Conservation (phyloP, 2,797 vertebrate species). For the Pelodytes ibericus region DNA sequence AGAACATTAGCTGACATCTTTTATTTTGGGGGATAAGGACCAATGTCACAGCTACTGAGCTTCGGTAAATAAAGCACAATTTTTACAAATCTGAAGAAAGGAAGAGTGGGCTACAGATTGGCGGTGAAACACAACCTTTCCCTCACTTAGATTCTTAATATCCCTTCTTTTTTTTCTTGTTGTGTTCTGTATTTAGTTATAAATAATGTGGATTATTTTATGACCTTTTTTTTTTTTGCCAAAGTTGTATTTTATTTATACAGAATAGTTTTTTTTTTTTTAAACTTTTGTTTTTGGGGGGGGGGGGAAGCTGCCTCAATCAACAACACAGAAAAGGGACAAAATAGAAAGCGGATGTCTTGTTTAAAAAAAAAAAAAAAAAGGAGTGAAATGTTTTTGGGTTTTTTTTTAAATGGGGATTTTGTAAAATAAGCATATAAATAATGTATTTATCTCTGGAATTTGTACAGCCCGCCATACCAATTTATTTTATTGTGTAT, state of each 20-base stretch:
- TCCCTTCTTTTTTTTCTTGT: slow-evolving; percentile 77
- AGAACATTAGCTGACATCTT: slow-evolving; percentile 36
- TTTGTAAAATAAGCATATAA: slow-evolving; percentile 97
- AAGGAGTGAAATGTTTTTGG: neutral
- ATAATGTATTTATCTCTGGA: slow-evolving; percentile 98
- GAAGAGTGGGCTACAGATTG: slow-evolving; percentile 7
- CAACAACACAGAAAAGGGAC: slow-evolving; percentile 77
- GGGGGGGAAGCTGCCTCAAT: slow-evolving; percentile 87
- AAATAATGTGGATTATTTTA: slow-evolving; percentile 85
- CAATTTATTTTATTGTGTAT: slow-evolving; percentile 91
- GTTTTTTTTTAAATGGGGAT: slow-evolving; percentile 77
- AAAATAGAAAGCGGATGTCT: slow-evolving; percentile 66
- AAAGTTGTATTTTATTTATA: slow-evolving; percentile 88
- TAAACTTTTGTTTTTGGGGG: slow-evolving; percentile 79
- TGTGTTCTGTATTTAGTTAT: slow-evolving; percentile 91
- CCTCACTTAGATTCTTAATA: too few relatives aligned
- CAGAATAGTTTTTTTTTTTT: slow-evolving; percentile 91
- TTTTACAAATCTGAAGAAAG: neutral
- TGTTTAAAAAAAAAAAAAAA: slow-evolving; percentile 71
- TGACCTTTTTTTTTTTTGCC: slow-evolving; percentile 79
- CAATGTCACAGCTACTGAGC: slow-evolving; percentile 40
- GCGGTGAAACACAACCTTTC: too few relatives aligned
- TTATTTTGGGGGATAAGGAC: slow-evolving; percentile 4
- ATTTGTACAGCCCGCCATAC: slow-evolving; percentile 87
- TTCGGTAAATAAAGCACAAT: slow-evolving; percentile 52